Conservation (phyloP, 2,888 invertebrate species). For the Capitulum mitella region DNA sequence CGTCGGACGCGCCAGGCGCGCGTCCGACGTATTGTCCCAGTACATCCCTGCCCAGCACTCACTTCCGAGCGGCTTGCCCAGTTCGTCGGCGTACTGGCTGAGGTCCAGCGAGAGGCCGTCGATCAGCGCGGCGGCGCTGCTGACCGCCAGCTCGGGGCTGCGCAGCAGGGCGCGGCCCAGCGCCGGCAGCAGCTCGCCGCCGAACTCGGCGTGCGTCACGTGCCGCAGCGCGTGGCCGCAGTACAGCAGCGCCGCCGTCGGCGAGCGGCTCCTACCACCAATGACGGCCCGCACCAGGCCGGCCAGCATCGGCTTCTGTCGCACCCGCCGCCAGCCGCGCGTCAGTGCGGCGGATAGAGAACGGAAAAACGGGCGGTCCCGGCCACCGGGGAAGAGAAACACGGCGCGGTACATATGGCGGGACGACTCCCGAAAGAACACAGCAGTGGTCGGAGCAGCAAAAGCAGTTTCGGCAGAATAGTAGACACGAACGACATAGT, state of each 20-base stretch:
- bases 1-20: too few relatives aligned
- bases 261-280: neutral
- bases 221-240: constrained; percentile 1
- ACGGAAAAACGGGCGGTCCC: too few relatives aligned
- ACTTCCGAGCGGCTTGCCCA: neutral
- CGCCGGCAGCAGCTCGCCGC: neutral
- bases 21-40: too few relatives aligned
- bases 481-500: too few relatives aligned
- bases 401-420: too few relatives aligned
- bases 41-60: too few relatives aligned
- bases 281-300: neutral
- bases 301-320: neutral
- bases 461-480: too few relatives aligned
- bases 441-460: too few relatives aligned
- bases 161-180: constrained; percentile 24
- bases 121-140: neutral
- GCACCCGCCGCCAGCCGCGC: too few relatives aligned
- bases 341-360: too few relatives aligned
- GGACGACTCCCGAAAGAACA: too few relatives aligned
- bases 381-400: too few relatives aligned
- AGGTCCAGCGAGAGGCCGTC: neutral
- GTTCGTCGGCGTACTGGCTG: constrained; percentile 21
- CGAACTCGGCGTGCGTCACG: constrained; percentile 9
- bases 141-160: neutral
- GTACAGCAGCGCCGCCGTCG: constrained; percentile 3